Evolutionary conservation across 1,140 invertebrate species (phyloP).

Genomic region (Penaeus indicus): DNA sequence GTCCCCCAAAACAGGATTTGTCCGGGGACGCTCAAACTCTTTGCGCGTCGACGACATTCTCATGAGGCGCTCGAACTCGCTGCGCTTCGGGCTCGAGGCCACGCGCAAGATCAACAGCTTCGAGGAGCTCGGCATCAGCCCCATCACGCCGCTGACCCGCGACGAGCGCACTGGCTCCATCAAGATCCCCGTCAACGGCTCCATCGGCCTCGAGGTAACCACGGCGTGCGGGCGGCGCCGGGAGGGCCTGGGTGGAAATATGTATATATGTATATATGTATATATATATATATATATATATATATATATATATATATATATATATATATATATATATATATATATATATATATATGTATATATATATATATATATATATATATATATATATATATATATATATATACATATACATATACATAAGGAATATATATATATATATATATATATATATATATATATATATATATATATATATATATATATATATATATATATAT

Average conservation of each 20-base stretch:
- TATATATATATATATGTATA: too few species aligned
- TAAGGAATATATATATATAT: background rate
- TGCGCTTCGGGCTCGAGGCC: constrained; percentile 73
- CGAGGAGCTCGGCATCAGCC: constrained; percentile 87
- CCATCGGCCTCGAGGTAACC: constrained; percentile 87
- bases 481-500: constrained; percentile 11
- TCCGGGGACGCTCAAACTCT: constrained; percentile 85
- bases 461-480: constrained; percentile 15
- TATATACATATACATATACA: too few species aligned
- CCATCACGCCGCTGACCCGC: constrained; percentile 69
- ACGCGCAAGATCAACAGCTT: constrained; percentile 82
- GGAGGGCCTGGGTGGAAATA: too few species aligned
- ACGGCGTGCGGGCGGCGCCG: constrained; percentile 69
- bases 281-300: too few species aligned
- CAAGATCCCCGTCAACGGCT: constrained; percentile 87
- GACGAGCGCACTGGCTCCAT: constrained; percentile 73
- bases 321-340: too few species aligned
- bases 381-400: too few species aligned
- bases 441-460: constrained; percentile 30
- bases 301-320: too few species aligned
- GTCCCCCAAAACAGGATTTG: constrained; percentile 61
- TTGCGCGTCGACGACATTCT: constrained; percentile 88
- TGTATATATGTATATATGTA: too few species aligned
- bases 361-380: too few species aligned
- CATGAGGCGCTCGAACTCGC: constrained; percentile 84